Evolutionary conservation across 1,140 invertebrate genomes (phyloP).

Genomic region (Scylla paramamosain): DNA sequence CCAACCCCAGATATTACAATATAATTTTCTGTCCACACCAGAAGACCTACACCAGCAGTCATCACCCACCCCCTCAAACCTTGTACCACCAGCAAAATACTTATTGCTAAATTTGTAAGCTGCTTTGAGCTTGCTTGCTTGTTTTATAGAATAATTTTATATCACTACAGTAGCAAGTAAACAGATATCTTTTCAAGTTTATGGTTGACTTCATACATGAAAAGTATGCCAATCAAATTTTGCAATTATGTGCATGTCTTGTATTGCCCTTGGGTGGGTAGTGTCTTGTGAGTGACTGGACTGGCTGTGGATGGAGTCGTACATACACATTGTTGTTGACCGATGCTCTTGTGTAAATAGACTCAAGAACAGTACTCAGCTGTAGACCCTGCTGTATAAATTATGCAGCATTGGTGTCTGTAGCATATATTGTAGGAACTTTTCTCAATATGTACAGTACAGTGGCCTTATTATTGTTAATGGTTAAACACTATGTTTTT

Average conservation of each 20-base stretch:
- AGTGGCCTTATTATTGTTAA: slow-evolving; percentile 77
- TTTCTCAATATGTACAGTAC: slow-evolving; percentile 76
- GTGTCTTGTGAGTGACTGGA: slow-evolving; percentile 56
- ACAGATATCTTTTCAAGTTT: background rate
- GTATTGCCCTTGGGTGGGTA: slow-evolving; percentile 43
- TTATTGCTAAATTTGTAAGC: background rate
- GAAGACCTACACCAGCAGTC: slow-evolving; percentile 55
- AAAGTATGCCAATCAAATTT: background rate
- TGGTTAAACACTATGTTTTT: slow-evolving; percentile 76
- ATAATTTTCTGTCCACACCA: slow-evolving; percentile 62
- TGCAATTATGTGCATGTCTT: background rate
- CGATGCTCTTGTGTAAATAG: slow-evolving; percentile 72
- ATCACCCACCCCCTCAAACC: slow-evolving; percentile 36
- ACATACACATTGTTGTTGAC: slow-evolving; percentile 64
- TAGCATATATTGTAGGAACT: slow-evolving; percentile 64
- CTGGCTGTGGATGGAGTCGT: slow-evolving; percentile 58
- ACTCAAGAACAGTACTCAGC: slow-evolving; percentile 71
- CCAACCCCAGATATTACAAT: slow-evolving; percentile 63
- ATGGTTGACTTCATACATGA: background rate
- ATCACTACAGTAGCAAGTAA: background rate
- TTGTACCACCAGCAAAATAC: background rate
- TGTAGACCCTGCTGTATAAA: slow-evolving; percentile 47
- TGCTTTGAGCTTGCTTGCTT: slow-evolving; percentile 15
- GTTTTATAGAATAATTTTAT: slow-evolving; percentile 27
- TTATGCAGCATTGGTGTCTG: slow-evolving; percentile 47